Evolutionary conservation across 2,797 vertebrate genomes (phyloP).

Genomic region (Scarus forsteni): DNA sequence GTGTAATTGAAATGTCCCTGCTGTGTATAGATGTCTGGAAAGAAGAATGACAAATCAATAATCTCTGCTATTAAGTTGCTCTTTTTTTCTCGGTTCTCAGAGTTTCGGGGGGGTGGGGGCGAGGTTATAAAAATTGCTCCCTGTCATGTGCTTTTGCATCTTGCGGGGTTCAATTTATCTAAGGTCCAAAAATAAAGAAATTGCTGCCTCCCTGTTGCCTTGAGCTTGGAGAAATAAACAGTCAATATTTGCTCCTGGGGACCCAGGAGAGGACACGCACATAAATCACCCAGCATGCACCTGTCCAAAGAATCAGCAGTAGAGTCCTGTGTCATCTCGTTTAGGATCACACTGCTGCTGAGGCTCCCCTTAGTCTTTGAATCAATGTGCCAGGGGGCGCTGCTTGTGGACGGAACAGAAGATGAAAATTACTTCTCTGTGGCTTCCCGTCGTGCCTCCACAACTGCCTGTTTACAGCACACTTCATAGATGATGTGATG

Average conservation of each 20-base stretch:
- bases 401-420: constrained; percentile 41
- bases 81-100: constrained; percentile 52
- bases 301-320: constrained; percentile 83
- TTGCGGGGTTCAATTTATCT: constrained; percentile 83
- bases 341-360: constrained; percentile 79
- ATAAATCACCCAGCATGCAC: constrained; percentile 88
- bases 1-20: constrained; percentile 73
- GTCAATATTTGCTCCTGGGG: constrained; percentile 86
- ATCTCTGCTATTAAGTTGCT: constrained; percentile 69
- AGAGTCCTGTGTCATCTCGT: constrained; percentile 84
- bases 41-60: constrained; percentile 81
- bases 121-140: constrained; percentile 56
- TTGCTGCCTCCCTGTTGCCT: constrained; percentile 81
- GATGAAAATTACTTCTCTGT: constrained; percentile 76
- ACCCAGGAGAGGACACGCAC: constrained; percentile 74
- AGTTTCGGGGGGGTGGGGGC: constrained; percentile 29
- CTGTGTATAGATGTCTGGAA: constrained; percentile 68
- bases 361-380: constrained; percentile 77
- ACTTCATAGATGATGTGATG: constrained; percentile 36
- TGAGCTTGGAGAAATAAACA: constrained; percentile 85
- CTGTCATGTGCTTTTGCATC: constrained; percentile 84
- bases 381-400: constrained; percentile 78
- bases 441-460: constrained; percentile 51
- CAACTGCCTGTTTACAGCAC: constrained; percentile 45
- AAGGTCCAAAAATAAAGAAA: constrained; percentile 83